phyloP scores from a whole-genome alignment of 2,113 vertebrate species.

The Daubentonia madagascariensis region DNA sequence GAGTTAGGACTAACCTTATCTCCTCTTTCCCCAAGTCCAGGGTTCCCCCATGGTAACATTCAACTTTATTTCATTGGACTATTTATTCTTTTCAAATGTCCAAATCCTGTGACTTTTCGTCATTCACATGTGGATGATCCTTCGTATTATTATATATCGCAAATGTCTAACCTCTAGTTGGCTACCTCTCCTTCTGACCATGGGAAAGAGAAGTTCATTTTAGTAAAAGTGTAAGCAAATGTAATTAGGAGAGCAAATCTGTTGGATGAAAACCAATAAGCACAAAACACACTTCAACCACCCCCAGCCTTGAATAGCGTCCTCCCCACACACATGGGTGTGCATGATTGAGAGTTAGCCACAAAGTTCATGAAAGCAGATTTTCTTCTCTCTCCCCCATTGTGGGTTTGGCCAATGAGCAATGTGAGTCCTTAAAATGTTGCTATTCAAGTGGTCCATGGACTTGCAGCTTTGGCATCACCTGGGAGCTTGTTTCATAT shows the following conservation, averaged over 20 bases:
- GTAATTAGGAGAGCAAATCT: not conserved
- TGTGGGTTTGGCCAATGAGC: not conserved
- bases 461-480: not conserved
- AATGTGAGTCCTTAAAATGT: not conserved
- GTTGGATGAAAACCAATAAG: not conserved
- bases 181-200: not conserved
- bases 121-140: not conserved
- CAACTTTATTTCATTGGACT: not conserved
- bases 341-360: not conserved
- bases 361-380: not conserved
- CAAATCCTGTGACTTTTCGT: not conserved
- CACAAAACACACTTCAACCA: not conserved
- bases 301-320: not conserved
- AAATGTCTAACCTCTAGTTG: not conserved
- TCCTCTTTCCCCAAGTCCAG: not conserved
- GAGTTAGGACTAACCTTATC: not conserved
- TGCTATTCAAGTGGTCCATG: not conserved
- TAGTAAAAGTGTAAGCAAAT: not conserved
- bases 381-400: not conserved
- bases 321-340: accelerated
- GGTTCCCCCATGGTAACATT: not conserved
- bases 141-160: not conserved
- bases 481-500: not conserved
- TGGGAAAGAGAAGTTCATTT: not conserved
- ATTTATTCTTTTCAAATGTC: not conserved